Conservation (phyloP, 2,113 vertebrate genomes). For the Sinosuthora webbiana region DNA sequence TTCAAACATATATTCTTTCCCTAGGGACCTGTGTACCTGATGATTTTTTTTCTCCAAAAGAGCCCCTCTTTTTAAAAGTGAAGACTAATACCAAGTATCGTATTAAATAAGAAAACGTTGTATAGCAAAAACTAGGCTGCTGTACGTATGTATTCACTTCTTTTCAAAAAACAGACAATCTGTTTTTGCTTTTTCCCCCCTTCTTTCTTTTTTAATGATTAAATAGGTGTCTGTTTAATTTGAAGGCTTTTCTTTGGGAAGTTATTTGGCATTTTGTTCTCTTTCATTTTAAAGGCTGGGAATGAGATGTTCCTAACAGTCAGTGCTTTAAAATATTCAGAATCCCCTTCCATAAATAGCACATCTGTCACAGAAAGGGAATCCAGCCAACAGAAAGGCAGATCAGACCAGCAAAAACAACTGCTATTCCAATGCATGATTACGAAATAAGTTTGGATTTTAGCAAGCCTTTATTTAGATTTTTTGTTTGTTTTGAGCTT, state of each 20-base stretch:
- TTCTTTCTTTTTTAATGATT: background rate
- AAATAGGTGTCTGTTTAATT: background rate
- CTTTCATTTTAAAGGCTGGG: constrained; percentile 41
- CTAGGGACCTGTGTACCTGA: background rate
- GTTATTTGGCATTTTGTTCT: constrained; percentile 6
- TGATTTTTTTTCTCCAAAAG: background rate
- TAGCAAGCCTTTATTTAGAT: background rate
- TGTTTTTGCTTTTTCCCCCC: background rate
- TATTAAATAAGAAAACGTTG: background rate
- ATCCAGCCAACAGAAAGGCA: constrained; percentile 50
- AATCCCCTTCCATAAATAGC: constrained; percentile 67
- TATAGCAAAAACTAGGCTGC: background rate
- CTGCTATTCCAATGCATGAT: constrained; percentile 21
- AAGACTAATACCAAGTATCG: background rate
- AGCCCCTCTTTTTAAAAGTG: background rate
- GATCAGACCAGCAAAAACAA: constrained; percentile 41
- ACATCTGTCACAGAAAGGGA: constrained; percentile 64
- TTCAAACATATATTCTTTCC: background rate
- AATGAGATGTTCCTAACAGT: constrained; percentile 46
- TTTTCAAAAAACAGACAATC: background rate
- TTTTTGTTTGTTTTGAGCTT: constrained; percentile 10
- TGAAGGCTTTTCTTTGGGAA: background rate
- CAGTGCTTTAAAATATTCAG: constrained; percentile 68
- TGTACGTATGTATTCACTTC: background rate
- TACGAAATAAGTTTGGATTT: constrained; percentile 31